Percentiles rank a stretch among this genome's conserved stretches.
These are phyloP conservation scores for Oryzias javanicus DNA, from an alignment of 2,113 vertebrate genomes.

Conservation along the genomic window DNA sequence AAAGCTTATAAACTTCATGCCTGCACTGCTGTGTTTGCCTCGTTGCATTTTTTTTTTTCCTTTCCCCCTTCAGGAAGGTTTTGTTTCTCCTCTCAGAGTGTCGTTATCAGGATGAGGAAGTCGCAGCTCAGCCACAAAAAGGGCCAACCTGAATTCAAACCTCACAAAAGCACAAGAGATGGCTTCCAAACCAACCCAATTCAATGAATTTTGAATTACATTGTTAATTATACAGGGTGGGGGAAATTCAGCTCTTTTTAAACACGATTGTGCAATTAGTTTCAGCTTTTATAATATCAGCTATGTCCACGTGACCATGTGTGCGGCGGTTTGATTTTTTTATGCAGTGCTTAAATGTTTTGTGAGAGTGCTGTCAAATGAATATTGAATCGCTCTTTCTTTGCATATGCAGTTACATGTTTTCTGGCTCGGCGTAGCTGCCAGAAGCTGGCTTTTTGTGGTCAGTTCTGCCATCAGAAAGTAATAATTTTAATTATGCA, in stretches of 20 bases:
- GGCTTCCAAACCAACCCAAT: too few species aligned
- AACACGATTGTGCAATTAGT: constrained; percentile 26
- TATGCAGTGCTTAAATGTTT: constrained; percentile 46
- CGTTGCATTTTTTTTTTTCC: constrained; percentile 21
- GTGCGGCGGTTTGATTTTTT: too few species aligned
- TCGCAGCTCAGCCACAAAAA: constrained; percentile 49
- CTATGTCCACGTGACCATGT: too few species aligned
- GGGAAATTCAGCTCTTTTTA: constrained; percentile 14
- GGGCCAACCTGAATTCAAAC: not conserved
- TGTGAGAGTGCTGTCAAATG: constrained; percentile 16
- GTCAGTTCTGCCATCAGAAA: not conserved
- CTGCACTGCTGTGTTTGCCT: constrained; percentile 30
- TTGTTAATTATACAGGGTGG: not conserved
- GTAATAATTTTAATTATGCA: not conserved
- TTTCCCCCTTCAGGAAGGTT: constrained; percentile 8
- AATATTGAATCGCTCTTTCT: constrained; percentile 30
- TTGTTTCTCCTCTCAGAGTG: constrained; percentile 26
- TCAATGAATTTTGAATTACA: too few species aligned
- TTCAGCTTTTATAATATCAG: constrained; percentile 18
- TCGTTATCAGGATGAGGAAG: constrained; percentile 51
- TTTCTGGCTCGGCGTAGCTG: constrained; percentile 6
- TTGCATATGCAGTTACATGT: constrained; percentile 26
- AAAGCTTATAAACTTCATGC: constrained; percentile 26
- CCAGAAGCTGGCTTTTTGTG: constrained; percentile 11
- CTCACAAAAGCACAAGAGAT: too few species aligned